Conservation (phyloP, 35 echinoderm and acorn worm species). For the Ptychodera flava region DNA sequence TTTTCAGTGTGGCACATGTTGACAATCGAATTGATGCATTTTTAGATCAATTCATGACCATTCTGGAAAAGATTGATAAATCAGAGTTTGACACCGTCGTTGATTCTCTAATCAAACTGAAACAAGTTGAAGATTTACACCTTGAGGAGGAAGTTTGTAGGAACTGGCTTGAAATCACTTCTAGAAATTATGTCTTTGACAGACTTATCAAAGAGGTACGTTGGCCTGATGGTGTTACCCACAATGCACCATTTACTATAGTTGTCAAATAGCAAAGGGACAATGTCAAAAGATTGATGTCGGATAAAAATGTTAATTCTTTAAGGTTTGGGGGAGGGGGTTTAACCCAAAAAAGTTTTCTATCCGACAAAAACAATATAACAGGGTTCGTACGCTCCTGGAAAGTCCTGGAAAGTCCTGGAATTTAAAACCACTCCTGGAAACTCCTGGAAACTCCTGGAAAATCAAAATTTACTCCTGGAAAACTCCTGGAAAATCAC, state of each 20-base stretch:
- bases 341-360: too few species aligned
- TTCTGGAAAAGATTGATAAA: conserved; percentile 2
- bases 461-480: too few species aligned
- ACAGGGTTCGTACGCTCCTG: too few species aligned
- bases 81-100: conserved; percentile 49
- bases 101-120: conserved; percentile 72
- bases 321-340: too few species aligned
- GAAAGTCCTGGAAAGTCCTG: too few species aligned
- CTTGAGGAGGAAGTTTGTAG: conserved; percentile 72
- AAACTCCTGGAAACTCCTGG: too few species aligned
- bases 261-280: too few species aligned
- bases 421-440: too few species aligned
- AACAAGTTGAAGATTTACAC: conserved; percentile 57
- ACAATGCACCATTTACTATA: neutral
- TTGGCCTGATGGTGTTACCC: neutral
- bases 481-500: too few species aligned
- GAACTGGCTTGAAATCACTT: conserved; percentile 72
- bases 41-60: conserved; percentile 36
- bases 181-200: conserved; percentile 71
- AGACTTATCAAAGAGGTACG: conserved; percentile 53
- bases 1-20: conserved; percentile 60
- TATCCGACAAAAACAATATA: too few species aligned
- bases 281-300: too few species aligned
- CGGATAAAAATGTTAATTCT: too few species aligned
- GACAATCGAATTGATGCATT: conserved; percentile 85